These are phyloP conservation scores for Xenentodon cancila DNA, from an alignment of 2,797 vertebrate species.

Conservation along the genomic window DNA sequence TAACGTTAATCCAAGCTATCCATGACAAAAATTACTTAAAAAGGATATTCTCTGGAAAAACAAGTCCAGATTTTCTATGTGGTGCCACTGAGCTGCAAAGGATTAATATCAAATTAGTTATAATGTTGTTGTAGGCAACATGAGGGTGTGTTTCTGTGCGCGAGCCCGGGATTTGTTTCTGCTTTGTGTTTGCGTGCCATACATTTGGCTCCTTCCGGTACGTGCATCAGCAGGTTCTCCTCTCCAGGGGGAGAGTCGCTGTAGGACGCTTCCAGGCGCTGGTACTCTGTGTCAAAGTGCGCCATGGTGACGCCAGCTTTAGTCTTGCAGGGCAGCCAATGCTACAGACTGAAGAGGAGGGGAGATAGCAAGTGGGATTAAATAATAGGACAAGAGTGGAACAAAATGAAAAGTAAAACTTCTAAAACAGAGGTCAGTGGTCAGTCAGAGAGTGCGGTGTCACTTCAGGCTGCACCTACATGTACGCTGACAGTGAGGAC, in stretches of 20 bases:
- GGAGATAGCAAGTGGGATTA: neutral
- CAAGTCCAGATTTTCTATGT: slow-evolving; percentile 98
- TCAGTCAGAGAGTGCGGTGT: neutral
- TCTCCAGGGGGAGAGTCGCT: slow-evolving; percentile 95
- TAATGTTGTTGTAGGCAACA: neutral
- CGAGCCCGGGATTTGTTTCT: slow-evolving; percentile 9
- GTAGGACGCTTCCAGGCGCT: slow-evolving; percentile 94
- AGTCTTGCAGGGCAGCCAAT: slow-evolving; percentile 48
- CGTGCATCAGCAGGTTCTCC: slow-evolving; percentile 92
- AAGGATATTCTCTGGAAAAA: slow-evolving; percentile 99
- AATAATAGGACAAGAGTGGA: neutral
- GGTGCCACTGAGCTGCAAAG: slow-evolving; percentile 94
- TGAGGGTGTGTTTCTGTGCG: neutral
- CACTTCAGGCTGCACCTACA: neutral
- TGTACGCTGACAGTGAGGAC: slow-evolving; percentile 3
- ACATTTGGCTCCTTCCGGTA: slow-evolving; percentile 96
- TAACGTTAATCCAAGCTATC: neutral
- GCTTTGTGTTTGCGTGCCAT: slow-evolving; percentile 53
- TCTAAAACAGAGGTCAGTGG: slow-evolving; percentile 1
- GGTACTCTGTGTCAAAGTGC: slow-evolving; percentile 95
- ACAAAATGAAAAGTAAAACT: neutral
- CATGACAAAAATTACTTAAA: slow-evolving; percentile 48
- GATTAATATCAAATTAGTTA: slow-evolving; percentile 17
- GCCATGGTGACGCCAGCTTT: slow-evolving; percentile 83
- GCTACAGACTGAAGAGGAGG: slow-evolving; percentile 60